phyloP scores from a whole-genome alignment of 2,797 vertebrate species.

The Melanotaenia pygmaea region DNA sequence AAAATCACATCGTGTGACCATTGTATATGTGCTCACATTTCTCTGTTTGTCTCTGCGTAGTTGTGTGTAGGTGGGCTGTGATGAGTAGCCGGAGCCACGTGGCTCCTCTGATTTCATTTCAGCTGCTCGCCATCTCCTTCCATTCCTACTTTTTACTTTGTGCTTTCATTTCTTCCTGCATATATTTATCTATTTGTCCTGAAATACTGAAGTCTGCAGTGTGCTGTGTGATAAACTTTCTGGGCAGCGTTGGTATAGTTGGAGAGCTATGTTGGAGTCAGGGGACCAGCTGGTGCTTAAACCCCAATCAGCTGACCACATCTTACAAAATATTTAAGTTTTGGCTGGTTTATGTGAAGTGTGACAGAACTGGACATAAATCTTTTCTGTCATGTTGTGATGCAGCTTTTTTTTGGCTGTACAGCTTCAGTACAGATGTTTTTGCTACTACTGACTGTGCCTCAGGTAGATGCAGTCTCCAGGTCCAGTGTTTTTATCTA shows the following conservation, averaged over 20 bases:
- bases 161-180: background rate
- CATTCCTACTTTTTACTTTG: background rate
- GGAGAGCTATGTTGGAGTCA: slow-evolving; percentile 46
- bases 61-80: slow-evolving; percentile 22
- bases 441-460: slow-evolving; percentile 6
- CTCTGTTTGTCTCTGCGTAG: background rate
- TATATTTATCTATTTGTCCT: background rate
- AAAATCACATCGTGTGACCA: slow-evolving; percentile 19
- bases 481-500: background rate
- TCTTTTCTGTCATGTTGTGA: slow-evolving; percentile 1
- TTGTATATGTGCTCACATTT: slow-evolving; percentile 1
- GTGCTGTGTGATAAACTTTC: slow-evolving; percentile 27
- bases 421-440: background rate
- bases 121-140: background rate
- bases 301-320: background rate
- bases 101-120: slow-evolving; percentile 22
- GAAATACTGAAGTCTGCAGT: background rate
- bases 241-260: slow-evolving; percentile 45
- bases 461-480: slow-evolving; percentile 8
- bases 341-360: background rate
- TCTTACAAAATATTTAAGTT: background rate
- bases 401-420: background rate
- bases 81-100: slow-evolving; percentile 36
- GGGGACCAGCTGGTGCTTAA: slow-evolving; percentile 39
- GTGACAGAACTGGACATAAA: background rate